Conservation (phyloP, 2,888 invertebrate species). For the Aricia artaxerxes region DNA sequence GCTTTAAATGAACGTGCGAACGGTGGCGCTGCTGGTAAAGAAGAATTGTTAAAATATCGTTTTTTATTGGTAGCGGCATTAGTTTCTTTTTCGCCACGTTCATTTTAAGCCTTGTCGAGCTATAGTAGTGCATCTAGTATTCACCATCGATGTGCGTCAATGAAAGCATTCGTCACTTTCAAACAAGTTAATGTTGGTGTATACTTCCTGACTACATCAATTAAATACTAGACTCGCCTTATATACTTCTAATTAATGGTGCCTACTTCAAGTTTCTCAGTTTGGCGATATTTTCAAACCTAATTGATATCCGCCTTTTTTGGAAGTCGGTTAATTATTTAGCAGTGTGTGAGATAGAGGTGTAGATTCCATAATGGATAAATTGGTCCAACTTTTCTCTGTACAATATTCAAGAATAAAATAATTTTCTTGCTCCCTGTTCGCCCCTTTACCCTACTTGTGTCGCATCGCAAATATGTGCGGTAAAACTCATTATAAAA, state of each 20-base stretch:
- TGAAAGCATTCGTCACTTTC: constrained; percentile 31
- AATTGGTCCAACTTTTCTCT: too few relatives aligned
- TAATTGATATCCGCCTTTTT: neutral
- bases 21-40: too few relatives aligned
- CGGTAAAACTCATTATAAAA: too few relatives aligned
- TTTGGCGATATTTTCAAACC: neutral
- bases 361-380: neutral
- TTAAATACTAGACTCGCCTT: constrained; percentile 12
- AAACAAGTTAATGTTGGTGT: neutral
- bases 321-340: neutral
- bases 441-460: too few relatives aligned
- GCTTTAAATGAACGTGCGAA: too few relatives aligned
- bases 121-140: neutral
- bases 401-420: too few relatives aligned
- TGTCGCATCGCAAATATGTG: too few relatives aligned
- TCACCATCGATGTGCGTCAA: neutral
- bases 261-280: neutral
- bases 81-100: too few relatives aligned
- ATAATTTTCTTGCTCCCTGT: too few relatives aligned
- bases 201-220: constrained; percentile 22
- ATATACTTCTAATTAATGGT: constrained; percentile 18
- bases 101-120: too few relatives aligned
- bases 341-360: neutral
- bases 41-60: too few relatives aligned
- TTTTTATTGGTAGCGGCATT: too few relatives aligned